These are phyloP conservation scores for Anastatus disparis DNA, from an alignment of 1,140 invertebrate species.

Conservation along the genomic window DNA sequence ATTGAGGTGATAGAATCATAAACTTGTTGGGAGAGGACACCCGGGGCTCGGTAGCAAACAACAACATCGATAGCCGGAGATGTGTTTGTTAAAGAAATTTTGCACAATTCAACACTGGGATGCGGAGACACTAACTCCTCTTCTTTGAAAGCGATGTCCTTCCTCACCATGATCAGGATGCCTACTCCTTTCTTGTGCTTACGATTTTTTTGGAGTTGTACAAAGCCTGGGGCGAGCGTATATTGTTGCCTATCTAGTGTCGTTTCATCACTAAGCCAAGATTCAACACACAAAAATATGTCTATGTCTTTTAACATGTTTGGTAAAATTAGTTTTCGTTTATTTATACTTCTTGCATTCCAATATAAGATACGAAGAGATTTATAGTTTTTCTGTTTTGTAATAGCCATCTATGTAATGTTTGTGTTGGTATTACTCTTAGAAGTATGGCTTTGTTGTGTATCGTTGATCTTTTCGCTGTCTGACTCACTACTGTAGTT, in stretches of 20 bases:
- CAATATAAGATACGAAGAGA: not conserved
- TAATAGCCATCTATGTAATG: too few species aligned
- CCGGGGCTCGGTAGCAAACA: not conserved
- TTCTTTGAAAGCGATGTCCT: not conserved
- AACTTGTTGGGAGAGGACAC: not conserved
- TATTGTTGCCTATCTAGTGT: too few species aligned
- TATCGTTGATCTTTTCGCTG: too few species aligned
- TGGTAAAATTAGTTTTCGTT: not conserved
- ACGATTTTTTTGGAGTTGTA: not conserved
- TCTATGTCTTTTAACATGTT: not conserved
- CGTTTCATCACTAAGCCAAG: too few species aligned
- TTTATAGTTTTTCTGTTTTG: too few species aligned
- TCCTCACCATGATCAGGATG: not conserved
- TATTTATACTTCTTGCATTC: constrained; percentile 2
- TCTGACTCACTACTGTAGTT: too few species aligned
- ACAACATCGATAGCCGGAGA: not conserved
- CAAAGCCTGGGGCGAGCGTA: not conserved
- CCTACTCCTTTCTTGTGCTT: not conserved
- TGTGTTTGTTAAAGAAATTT: not conserved
- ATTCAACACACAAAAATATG: constrained; percentile 17
- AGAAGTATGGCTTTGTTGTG: too few species aligned
- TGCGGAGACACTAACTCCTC: not conserved
- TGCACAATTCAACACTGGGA: not conserved
- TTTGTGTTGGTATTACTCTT: too few species aligned
- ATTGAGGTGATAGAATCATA: not conserved